Conservation (phyloP, 2,888 invertebrate species). For the Plebejus anna region DNA sequence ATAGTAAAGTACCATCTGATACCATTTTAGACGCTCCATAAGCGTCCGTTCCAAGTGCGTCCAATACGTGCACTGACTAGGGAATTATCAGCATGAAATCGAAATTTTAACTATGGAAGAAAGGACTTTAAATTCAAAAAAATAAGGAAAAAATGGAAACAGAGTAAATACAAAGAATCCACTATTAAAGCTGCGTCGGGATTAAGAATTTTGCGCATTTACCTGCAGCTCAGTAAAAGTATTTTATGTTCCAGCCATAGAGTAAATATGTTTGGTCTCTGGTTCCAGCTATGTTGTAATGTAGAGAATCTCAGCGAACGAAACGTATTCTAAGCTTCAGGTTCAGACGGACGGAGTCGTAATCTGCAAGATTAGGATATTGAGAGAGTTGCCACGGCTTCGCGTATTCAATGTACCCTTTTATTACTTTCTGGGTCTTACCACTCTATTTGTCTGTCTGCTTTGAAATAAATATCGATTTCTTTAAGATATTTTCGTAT, state of each 20-base stretch:
- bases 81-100: background rate
- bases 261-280: no score
- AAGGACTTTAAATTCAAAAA: background rate
- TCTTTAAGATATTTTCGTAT: background rate
- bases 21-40: background rate
- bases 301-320: background rate
- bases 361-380: background rate
- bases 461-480: background rate
- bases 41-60: no score
- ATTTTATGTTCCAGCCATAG: background rate
- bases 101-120: background rate
- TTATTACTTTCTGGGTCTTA: slow-evolving; percentile 3
- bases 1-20: background rate
- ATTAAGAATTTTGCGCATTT: background rate
- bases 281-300: background rate
- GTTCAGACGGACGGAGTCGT: background rate
- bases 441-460: background rate
- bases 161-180: background rate
- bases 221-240: background rate
- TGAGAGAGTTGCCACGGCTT: background rate
- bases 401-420: background rate
- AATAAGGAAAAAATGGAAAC: background rate
- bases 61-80: slow-evolving; percentile 2
- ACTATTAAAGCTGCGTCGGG: background rate
- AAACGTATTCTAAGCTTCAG: background rate